Base-by-base conservation (phyloP, 2,113 vertebrate species). In the Hippoglossus stenolepis region DNA sequence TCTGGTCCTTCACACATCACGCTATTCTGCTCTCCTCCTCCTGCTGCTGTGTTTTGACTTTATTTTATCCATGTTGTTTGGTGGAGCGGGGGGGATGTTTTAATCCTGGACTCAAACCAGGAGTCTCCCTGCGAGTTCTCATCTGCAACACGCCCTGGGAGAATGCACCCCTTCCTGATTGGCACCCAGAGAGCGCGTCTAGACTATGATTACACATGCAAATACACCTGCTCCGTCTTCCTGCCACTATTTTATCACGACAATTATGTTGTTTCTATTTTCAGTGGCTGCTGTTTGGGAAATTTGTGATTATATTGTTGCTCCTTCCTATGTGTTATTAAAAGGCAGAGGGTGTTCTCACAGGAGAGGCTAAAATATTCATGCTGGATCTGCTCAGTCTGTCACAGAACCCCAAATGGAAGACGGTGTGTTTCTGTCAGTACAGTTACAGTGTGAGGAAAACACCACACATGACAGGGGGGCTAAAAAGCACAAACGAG, bases 181-280 rank as follows among this genome's bases (percentile, higher is more conserved):
- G 85, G 87, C 86, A 85, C 85, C 82, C 73, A 72, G 82, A 79
- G 85, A 79, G 84, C 21, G 9, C 64, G 89, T 92, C 87, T 90
- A 91, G 91, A 92, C 91, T 65, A 3, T 85, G 64, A 83, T 90
- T 87, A 86, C 38, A 57, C 65, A 80, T 79, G 68, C 82, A 83
- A 82, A 91, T 74, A 84, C 79, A 90, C 85, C 82, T 84, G 85
- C 79, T 68, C 65, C 23, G 26, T 68, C 64, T 69, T 73, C n/a
- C 58, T 69, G 75, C 28, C 67, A 4, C 59, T 51, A 24, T n/a
- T 79, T 84, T 47, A 83, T 73, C 64, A 64, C 68, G 70, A 47
- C 66, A 73, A 21, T 31, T 26, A 67, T 45, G 23, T 58, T 59
- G 56, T 71, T 81, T 73, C 70, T 75, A 70, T 74, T 69, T 53